Percentiles rank a stretch among this genome's conserved stretches.
Conservation (phyloP, 2,797 vertebrate species). For the Euphonia xanthogaster region DNA sequence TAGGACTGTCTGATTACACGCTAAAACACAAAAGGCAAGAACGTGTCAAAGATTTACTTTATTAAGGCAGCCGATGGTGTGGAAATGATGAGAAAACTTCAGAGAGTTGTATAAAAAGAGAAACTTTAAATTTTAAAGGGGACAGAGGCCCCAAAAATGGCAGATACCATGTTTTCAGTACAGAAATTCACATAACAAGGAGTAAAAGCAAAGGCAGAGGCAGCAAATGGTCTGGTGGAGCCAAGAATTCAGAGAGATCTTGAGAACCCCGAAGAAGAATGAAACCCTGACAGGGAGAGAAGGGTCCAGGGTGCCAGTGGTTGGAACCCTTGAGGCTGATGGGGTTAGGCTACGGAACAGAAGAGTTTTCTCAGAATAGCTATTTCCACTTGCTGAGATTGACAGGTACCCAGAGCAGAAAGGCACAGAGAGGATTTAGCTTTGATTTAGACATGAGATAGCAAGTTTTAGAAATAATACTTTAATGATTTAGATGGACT, state of each 20-base stretch:
- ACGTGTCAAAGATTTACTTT: neutral
- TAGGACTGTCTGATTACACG: fast-evolving
- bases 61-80: neutral
- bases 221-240: fast-evolving
- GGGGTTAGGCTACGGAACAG: neutral
- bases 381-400: neutral
- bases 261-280: neutral
- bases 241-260: neutral
- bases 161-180: neutral
- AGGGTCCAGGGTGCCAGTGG: fast-evolving
- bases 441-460: neutral
- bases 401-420: neutral
- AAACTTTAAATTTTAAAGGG: neutral
- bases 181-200: neutral
- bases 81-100: neutral
- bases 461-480: neutral
- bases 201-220: neutral
- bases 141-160: no score
- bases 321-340: fast-evolving
- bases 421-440: neutral
- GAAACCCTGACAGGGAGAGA: neutral
- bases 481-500: neutral
- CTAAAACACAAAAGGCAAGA: neutral
- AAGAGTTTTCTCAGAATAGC: neutral
- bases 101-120: neutral